Evolutionary conservation across 2,888 invertebrate species (phyloP), one percentile per base, ranked within the genome.

Genomic region (Atherix ibis): DNA sequence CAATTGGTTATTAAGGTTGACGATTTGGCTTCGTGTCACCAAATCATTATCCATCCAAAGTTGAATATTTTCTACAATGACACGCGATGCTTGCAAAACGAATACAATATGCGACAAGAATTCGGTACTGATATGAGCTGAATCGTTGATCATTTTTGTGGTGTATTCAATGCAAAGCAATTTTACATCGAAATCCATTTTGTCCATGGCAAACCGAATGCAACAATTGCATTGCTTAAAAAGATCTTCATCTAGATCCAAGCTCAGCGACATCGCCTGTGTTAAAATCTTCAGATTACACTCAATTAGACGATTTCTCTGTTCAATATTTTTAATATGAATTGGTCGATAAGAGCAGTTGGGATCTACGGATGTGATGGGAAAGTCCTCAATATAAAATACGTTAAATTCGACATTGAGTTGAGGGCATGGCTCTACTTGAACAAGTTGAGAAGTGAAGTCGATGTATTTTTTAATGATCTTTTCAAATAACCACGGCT

Each of bases 401-500:
- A 46, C 37, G 4, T 27, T 37, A 26, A 56, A 56, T 40, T 43
- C 27, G 8, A 25, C 5, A 25, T 31, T 19, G 9, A 36, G 29
- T 28, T 40, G 35, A 2, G n/a, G 41, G 37, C 16, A 18, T 14
- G 12, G n/a, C n/a, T n/a, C n/a, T 27, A 35, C 15, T 16, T 27
- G 2, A 40, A 25, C 14, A n/a, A 35, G 18, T 6, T 14, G 4
- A 5, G 12, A 10, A 10, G 16, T 15, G 18, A 22, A 35, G 9
- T 25, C 41, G 1, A 50, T 37, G 25, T 56, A 57, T 19, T 46
- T 47, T 4, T 36, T 15, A 1, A 52, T 39, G 0, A 55, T 39
- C 1, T 43, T 40, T 30, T 50, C 45, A 27, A 48, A 58, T 2
- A 58, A 44, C 31, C 48, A 46, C 3, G 52, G 46, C 29, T 56